phyloP scores from a whole-genome alignment of 2,113 vertebrate species.

The Archocentrus centrarchus region DNA sequence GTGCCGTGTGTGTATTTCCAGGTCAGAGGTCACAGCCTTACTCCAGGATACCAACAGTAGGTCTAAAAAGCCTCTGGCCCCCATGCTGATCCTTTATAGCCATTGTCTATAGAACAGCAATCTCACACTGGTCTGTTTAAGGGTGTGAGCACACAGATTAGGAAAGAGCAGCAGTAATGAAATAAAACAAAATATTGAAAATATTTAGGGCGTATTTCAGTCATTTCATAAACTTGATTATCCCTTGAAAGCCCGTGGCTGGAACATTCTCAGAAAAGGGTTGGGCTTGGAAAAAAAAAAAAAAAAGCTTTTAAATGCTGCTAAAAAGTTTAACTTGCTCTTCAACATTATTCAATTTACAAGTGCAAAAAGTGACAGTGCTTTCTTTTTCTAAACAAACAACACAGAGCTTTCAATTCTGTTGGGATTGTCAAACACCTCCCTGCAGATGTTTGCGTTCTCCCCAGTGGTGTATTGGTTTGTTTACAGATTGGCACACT shows the following conservation, averaged over 20 bases:
- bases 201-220: slow-evolving; percentile 9
- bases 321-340: neutral
- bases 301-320: neutral
- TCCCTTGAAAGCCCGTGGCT: neutral
- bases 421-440: neutral
- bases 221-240: slow-evolving; percentile 11
- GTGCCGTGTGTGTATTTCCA: slow-evolving; percentile 16
- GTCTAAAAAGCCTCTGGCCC: slow-evolving; percentile 50
- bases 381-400: neutral
- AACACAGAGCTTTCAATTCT: neutral
- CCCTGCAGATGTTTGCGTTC: neutral
- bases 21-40: slow-evolving; percentile 65
- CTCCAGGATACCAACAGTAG: slow-evolving; percentile 58
- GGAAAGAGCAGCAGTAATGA: neutral
- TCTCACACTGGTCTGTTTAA: slow-evolving; percentile 24
- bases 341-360: neutral
- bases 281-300: neutral
- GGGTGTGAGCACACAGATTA: slow-evolving; percentile 24
- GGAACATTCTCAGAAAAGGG: slow-evolving; percentile 34
- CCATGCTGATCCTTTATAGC: slow-evolving; percentile 53
- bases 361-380: neutral
- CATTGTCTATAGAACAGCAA: slow-evolving; percentile 32
- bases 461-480: neutral
- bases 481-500: neutral
- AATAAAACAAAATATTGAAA: slow-evolving; percentile 14